Base-by-base conservation (phyloP, 2,113 vertebrate genomes). In the Pterocles burchelli region DNA sequence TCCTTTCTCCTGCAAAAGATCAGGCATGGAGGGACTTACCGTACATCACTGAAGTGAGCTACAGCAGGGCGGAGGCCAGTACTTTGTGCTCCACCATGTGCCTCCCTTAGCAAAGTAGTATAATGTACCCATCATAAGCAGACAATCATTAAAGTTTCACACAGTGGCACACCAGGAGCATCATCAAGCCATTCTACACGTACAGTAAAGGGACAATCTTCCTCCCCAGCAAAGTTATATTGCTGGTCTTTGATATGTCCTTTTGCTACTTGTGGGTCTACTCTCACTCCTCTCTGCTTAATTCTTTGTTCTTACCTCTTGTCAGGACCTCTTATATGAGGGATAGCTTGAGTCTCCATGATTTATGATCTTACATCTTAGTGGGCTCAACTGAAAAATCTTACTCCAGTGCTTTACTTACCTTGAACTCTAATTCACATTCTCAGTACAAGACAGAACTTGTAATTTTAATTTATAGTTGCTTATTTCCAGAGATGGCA, bases 391-490 rank as follows among this genome's bases (percentile, higher is more conserved):
- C 21, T 28, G 29, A 49, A 89, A 80, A 91, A 65, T 38, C 19
- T 67, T 61, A 48, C 18, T 73, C 51, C 25, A 1, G 13, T 17
- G 33, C 10, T 65, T 63, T 66, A 58, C 45, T 48, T 76, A 45
- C 14, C 19, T 73, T 90, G 76, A 90, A 72, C 17, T 75, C 10
- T 82, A 85, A 82, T 89, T 87, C 51, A 75, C 67, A 68, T 7
- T 21, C 54, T 76, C 29, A 49, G 14, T 36, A 63, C 45, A 72
- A 43, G 18, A 59, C 4, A 54, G 57, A 51, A 58, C 17, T 58
- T 71, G 17, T 49, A 5, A 74, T 71, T 77, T 82, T 70, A 84
- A 93, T 88, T 82, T 92, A 38, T 49, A 75, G 78, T 34, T 71
- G 3, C 19, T 52, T 43, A 41, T 85, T 71, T 88, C 33, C 49